Percentiles rank a stretch among this genome's conserved stretches.
These are phyloP conservation scores for Tamandua tetradactyla DNA, from an alignment of 2,797 vertebrate species.

Conservation along the genomic window DNA sequence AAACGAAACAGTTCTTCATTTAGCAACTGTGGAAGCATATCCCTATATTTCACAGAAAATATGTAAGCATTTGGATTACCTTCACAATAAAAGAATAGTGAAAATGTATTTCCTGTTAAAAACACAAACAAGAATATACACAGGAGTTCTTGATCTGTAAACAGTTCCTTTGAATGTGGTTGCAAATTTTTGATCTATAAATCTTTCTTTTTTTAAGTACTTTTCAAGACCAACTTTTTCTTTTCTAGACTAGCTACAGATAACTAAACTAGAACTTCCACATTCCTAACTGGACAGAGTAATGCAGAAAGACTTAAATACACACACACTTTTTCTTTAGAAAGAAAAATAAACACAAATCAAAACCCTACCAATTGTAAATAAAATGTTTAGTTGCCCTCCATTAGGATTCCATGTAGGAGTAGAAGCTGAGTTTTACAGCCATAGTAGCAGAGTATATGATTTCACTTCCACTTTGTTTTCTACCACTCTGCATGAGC, in stretches of 20 bases:
- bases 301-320: constrained; percentile 28
- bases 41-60: neutral
- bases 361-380: constrained; percentile 14
- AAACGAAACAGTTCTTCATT: constrained; percentile 8
- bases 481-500: neutral
- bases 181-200: constrained; percentile 11
- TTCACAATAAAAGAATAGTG: constrained; percentile 1
- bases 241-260: neutral
- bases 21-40: constrained; percentile 36
- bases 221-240: neutral
- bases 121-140: neutral
- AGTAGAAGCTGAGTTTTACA: neutral
- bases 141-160: neutral
- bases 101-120: constrained; percentile 27
- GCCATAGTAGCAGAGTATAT: neutral
- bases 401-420: neutral
- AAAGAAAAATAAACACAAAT: constrained; percentile 47
- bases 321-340: neutral
- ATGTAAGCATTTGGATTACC: neutral
- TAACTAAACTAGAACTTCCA: constrained; percentile 41
- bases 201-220: neutral
- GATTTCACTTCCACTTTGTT: neutral
- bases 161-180: neutral
- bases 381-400: neutral
- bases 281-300: neutral